Percentiles rank a stretch among this genome's conserved stretches.
Evolutionary conservation across 2,113 vertebrate species (phyloP).

Genomic region (Amazona guildingii): DNA sequence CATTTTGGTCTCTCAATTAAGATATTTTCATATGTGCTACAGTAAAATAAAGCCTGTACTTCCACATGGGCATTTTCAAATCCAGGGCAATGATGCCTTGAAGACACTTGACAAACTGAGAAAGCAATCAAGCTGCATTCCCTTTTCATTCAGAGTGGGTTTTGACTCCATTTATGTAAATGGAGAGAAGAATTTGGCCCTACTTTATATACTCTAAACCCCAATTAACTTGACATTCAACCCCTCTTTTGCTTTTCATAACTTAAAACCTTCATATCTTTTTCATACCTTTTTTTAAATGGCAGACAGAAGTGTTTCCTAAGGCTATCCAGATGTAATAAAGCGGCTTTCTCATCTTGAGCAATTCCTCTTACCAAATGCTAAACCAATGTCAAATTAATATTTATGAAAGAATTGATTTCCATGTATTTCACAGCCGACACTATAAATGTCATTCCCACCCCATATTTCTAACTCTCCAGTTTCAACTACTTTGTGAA

Average conservation of each 20-base stretch:
- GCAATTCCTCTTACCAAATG: conserved; percentile 15
- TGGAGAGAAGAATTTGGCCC: background rate
- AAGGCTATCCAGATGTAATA: background rate
- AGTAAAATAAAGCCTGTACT: background rate
- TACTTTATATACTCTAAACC: background rate
- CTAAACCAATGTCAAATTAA: conserved; percentile 1
- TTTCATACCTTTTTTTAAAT: background rate
- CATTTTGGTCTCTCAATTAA: background rate
- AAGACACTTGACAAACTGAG: background rate
- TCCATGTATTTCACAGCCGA: background rate
- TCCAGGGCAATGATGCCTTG: background rate
- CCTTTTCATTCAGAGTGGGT: background rate
- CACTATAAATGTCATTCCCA: conserved; percentile 7
- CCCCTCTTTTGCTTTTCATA: background rate
- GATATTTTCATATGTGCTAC: background rate
- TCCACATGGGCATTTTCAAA: background rate
- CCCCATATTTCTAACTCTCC: background rate
- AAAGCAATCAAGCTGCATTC: background rate
- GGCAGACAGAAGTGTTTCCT: background rate
- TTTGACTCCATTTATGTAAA: background rate
- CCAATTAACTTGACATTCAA: background rate
- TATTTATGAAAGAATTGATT: conserved; percentile 12
- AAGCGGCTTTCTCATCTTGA: conserved; percentile 18
- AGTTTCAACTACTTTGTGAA: background rate
- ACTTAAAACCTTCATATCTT: background rate